Base-by-base conservation (phyloP, 2,888 invertebrate genomes). In the Harpalus rufipes region DNA sequence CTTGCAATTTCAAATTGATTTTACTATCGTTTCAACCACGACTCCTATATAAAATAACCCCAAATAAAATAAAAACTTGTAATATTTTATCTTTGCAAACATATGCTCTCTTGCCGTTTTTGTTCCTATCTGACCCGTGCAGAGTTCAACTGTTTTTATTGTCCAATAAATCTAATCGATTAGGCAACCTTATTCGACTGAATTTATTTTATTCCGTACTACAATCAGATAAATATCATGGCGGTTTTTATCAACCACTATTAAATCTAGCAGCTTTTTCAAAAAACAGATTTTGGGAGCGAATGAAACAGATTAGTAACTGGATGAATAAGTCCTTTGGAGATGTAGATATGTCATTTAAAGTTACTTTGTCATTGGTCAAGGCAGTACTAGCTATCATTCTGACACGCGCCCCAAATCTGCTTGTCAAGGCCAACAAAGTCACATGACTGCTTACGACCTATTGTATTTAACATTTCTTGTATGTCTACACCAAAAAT, bases 141-240 rank as follows among this genome's bases (percentile, higher is more conserved):
- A 39, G 68, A 68, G 68, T 68, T 68, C 68, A 68, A 39, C 68
- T 68, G 68, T 68, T 68, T 68, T 68, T 68, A 68, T 68, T 68
- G 68, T 68, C 68, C 68, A 14, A 68, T 68, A 68, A 68, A 68
- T 68, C 68, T 68, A 10, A 68, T 68, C 68, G 68, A 68, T 68
- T 68, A 68, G 68, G 25, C n/a, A 39, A 12, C 68, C 39, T 32
- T 39, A 39, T 68, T 32, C 68, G 4, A 39, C 12, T 39, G 25
- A 32, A 32, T 32, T 39, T 25, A 39, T 68, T 68, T 68, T 68
- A 68, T 68, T 68, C 63, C 25, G 25, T 51, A 51, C 44, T 12
- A 51, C 44, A 51, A 32, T 51, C 44, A 2, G 44, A 51, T 51
- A 51, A 51, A 51, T 51, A 51, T 51, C 44, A 10, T 51, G 44